Evolutionary conservation across 2,113 vertebrate genomes (phyloP).

Genomic region (Cettia cetti): DNA sequence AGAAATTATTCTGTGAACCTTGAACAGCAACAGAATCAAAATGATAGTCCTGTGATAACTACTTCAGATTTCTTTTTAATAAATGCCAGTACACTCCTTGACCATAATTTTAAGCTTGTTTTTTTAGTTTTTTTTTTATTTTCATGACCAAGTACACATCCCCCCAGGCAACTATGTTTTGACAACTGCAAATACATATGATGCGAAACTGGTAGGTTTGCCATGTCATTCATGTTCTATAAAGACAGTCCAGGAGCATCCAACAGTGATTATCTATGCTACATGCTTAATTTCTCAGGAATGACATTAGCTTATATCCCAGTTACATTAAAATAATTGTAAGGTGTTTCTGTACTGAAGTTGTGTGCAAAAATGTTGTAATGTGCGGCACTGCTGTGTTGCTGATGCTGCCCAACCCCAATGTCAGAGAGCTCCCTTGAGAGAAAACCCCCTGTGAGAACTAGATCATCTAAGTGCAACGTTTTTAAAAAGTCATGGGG

Average conservation of each 20-base stretch:
- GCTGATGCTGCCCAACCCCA: not conserved
- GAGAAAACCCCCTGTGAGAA: not conserved
- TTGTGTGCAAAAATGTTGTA: not conserved
- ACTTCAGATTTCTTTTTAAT: not conserved
- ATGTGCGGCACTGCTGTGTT: not conserved
- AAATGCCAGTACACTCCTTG: not conserved
- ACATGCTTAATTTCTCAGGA: not conserved
- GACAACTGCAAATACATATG: not conserved
- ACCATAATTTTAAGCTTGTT: not conserved
- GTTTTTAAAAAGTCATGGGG: not conserved
- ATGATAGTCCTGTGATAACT: not conserved
- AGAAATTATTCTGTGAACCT: constrained; percentile 23
- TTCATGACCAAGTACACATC: not conserved
- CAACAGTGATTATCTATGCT: not conserved
- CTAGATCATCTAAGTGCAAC: not conserved
- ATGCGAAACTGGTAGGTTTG: not conserved
- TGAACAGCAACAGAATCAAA: not conserved
- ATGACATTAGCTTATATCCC: not conserved
- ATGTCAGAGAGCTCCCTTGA: not conserved
- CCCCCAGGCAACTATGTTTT: not conserved
- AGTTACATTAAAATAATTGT: not conserved
- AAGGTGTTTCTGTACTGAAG: not conserved
- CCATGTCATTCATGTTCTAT: not conserved
- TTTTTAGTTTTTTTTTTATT: not conserved
- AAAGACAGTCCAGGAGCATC: not conserved